Base-by-base conservation (phyloP, 92 coral and sea anemone species). In the Nematostella vectensis region DNA sequence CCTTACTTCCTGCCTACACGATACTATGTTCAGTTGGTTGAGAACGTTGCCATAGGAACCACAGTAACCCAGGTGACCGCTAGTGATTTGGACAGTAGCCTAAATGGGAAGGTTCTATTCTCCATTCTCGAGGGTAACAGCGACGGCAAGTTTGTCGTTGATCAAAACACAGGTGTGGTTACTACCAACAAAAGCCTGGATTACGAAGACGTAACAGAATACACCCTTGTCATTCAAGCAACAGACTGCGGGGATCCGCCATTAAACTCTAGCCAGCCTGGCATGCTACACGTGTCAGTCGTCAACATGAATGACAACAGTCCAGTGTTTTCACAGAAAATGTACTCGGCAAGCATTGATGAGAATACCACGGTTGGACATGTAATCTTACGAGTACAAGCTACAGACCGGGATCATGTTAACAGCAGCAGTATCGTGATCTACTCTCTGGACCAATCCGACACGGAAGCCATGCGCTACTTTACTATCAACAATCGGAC, bases 141-240 rank as follows among this genome's bases (percentile, higher is more conserved):
- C 26, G 52, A 43, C 4, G 70, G 61, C 22, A 21, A 37, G 27
- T 84, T 84, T 60, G 43, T 20, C 4, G 67, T 84, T 17, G 72
- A 65, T 0, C n/a, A n/a, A n/a, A 62, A 58, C 18, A 57, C 45
- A 50, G 64, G 87, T 10, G 88, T 85, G 79, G 31, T 29, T 54
- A 37, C 18, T 19, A 6, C 8, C 53, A 47, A 55, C 3, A 61
- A 36, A 8, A 8, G 9, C 9, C 42, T 36, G 42, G 42, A 36
- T 36, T 36, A 8, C 15, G 42, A 36, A 36, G 42, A 36, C 15
- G 15, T 36, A 8, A 36, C 8, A 36, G 9, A 36, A 15, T 36
- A 36, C 42, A 36, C 15, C 15, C 42, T 36, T 36, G 42, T 36
- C 9, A 36, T 36, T 36, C 8, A 8, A 8, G 42, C 15, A 36